phyloP scores from a whole-genome alignment of 2,113 vertebrate species.

The Bothrops jararaca region DNA sequence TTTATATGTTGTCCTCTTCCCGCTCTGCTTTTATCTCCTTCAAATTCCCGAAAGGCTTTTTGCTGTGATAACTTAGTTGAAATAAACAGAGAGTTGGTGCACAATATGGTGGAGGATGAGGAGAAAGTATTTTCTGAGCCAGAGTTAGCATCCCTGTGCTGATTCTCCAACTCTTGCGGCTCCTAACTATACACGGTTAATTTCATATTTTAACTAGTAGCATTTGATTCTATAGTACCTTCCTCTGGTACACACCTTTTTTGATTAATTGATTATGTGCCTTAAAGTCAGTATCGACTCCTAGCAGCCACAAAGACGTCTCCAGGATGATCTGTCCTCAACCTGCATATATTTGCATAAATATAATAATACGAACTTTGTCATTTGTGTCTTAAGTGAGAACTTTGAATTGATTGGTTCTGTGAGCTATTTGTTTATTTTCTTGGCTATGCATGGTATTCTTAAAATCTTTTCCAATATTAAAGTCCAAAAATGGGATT shows the following conservation, averaged over 20 bases:
- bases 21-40: not conserved
- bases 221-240: not conserved
- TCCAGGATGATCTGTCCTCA: not conserved
- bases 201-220: not conserved
- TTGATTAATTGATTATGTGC: not conserved
- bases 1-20: not conserved
- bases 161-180: not conserved
- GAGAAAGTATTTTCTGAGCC: not conserved
- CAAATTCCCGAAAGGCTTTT: not conserved
- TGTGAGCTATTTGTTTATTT: not conserved
- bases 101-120: not conserved
- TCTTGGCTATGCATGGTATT: not conserved
- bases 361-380: not conserved
- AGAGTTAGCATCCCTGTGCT: not conserved
- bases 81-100: not conserved
- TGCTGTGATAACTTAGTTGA: not conserved
- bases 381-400: not conserved
- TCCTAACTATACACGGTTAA: not conserved
- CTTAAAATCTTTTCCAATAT: not conserved
- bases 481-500: not conserved
- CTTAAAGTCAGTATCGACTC: not conserved
- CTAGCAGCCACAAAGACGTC: not conserved
- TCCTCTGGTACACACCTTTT: not conserved
- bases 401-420: not conserved
- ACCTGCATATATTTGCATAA: not conserved